Evolutionary conservation across 2,113 vertebrate species (phyloP), one percentile per base, ranked within the genome.

Genomic region (Strix aluco): DNA sequence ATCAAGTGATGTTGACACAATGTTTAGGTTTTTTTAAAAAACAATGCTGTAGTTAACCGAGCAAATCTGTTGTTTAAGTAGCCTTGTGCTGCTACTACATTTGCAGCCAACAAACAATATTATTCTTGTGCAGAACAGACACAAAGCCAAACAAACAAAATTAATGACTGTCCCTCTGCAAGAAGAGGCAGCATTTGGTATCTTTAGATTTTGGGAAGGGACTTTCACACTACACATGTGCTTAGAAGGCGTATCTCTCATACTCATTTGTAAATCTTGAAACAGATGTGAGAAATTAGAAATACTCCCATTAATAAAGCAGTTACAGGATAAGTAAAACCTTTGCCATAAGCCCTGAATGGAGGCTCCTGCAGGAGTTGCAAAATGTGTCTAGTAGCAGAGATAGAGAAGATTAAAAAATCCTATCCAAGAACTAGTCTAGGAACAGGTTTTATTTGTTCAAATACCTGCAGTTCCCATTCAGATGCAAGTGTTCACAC

Each of bases 361-460:
- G 40, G 40, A 42, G 40, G 57, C 73, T 89, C 81, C 69, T 91
- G 73, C 73, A 52, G 81, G 83, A 96, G 81, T 72, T 96, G 77
- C 86, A 92, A 92, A 94, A 91, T 52, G 58, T 0, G 1, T 57
- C 88, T 91, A 44, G 44, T 81, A 72, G 77, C 77, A 94, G 65
- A 94, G 80, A 91, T 25, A 71, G 36, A 88, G 71, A 74, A 75
- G 83, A 86, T 86, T 75, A 74, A 91, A 94, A 96, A 94, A 59
- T 67, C 69, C 58, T 74, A 81, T 30, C 69, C 66, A 87, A 92
- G 86, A 92, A 94, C 86, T 81, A 61, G 77, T 89, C 81, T 36
- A 87, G 73, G 83, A 97, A 85, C 87, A 77, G 74, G 92, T 94
- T 95, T 92, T 95, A 92, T 95, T 94, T 94, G 86, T 80, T 89